Percentiles rank a stretch among this genome's conserved stretches.
phyloP scores from a whole-genome alignment of 1,140 invertebrate genomes.

The Pseudoatta argentina region DNA sequence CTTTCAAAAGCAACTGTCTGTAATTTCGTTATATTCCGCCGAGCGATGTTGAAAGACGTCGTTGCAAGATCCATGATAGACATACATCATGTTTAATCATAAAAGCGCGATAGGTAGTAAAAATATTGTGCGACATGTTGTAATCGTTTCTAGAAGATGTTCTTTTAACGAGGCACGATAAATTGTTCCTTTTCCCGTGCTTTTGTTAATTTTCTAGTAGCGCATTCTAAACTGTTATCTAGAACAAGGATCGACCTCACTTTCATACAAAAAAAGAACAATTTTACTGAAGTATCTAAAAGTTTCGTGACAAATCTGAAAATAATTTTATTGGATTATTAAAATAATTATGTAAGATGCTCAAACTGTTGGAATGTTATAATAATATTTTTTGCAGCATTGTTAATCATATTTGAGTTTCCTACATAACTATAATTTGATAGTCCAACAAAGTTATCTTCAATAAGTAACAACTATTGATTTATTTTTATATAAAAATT shows the following conservation, averaged over 20 bases:
- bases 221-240: neutral
- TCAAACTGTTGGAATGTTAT: too few species aligned
- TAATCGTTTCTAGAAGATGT: slow-evolving; percentile 38
- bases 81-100: slow-evolving; percentile 25
- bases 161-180: slow-evolving; percentile 30
- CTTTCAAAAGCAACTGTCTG: slow-evolving; percentile 13
- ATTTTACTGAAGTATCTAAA: too few species aligned
- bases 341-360: too few species aligned
- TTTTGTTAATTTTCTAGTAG: slow-evolving; percentile 13
- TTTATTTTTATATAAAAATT: too few species aligned
- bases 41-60: slow-evolving; percentile 27
- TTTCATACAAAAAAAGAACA: too few species aligned
- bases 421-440: too few species aligned
- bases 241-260: neutral
- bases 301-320: too few species aligned
- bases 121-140: slow-evolving; percentile 21
- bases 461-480: too few species aligned
- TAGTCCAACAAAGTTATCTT: too few species aligned
- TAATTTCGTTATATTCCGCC: slow-evolving; percentile 21
- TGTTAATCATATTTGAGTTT: too few species aligned
- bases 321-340: too few species aligned
- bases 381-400: too few species aligned
- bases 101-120: neutral
- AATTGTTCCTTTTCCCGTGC: neutral
- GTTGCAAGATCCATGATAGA: slow-evolving; percentile 18